A percentile compares a stretch with the other conserved stretches of the same genome.
Conservation (phyloP, 2,888 invertebrate genomes). For the Notocelia uddmanniana region DNA sequence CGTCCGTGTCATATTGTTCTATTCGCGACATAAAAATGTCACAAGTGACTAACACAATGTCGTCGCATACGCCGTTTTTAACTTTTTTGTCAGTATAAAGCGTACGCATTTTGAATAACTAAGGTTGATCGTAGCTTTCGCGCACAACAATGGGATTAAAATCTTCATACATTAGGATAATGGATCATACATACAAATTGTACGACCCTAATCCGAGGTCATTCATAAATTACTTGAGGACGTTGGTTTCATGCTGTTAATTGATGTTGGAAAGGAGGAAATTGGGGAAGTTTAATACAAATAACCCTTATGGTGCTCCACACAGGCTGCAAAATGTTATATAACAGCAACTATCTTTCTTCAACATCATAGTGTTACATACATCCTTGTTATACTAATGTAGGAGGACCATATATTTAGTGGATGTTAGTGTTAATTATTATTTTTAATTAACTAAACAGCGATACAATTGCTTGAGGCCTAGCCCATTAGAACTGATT, state of each 20-base stretch:
- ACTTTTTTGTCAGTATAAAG: neutral
- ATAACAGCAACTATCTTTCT: too few relatives aligned
- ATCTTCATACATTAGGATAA: conserved; percentile 30
- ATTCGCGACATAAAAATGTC: conserved; percentile 6
- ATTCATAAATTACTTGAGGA: conserved; percentile 14
- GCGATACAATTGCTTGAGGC: too few relatives aligned
- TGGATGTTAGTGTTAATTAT: too few relatives aligned
- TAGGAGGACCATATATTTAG: too few relatives aligned
- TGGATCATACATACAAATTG: conserved; percentile 42
- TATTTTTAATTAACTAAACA: too few relatives aligned
- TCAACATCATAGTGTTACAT: too few relatives aligned
- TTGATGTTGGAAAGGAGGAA: neutral
- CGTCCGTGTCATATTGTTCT: conserved; percentile 43
- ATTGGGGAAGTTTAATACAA: neutral
- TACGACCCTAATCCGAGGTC: conserved; percentile 36
- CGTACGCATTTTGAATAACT: conserved; percentile 38
- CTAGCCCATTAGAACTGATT: too few relatives aligned
- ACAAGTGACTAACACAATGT: neutral
- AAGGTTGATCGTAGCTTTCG: conserved; percentile 43
- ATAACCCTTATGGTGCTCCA: neutral
- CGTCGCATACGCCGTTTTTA: neutral
- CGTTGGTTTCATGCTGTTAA: too few relatives aligned
- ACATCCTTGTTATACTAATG: too few relatives aligned
- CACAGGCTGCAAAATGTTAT: too few relatives aligned
- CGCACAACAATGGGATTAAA: conserved; percentile 41